Evolutionary conservation across 92 coral and sea anemone species (phyloP), one percentile per base, ranked within the genome.

Genomic region (Epizoanthus illoricatus): DNA sequence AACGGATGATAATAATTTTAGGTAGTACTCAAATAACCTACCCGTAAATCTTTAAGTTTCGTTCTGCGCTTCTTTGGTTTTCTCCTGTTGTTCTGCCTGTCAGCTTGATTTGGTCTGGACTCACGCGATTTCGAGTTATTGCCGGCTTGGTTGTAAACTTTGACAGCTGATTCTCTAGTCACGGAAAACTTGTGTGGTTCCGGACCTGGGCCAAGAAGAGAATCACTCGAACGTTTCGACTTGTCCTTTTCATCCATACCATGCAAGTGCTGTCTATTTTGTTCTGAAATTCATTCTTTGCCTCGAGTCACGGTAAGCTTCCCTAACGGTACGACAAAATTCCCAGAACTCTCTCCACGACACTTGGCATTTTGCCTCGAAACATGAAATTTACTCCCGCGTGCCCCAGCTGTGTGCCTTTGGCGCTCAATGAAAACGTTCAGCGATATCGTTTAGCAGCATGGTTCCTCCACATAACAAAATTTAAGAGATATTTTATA

Each of bases 211-310:
- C 59, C 82, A 20, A 42, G 13, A 62, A 3, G 28, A 5, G 56
- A 52, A 10, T 52, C 56, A 52, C 56, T 12, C 17, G 82, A 21
- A 10, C 18, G 28, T 70, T 63, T 78, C 28, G 58, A 20, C 28
- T 78, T 78, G 23, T 45, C 82, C 45, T 78, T 42, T 5, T 78
- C 82, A 45, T 43, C 66, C 82, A 78, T 78, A 15, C 18, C 59
- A 20, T 61, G 60, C 54, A 43, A 62, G 9, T 20, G 40, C 40
- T 61, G 24, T 42, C 9, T 13, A 36, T 11, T 42, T 42, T 63
- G 43, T 21, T 55, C 60, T 9, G 45, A 78, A 78, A 17, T 43
- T 24, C 82, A 78, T 78, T 78, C 58, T 78, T 18, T 60, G 41
- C 17, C 21, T 4, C 19, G 28, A 45, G 15, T 47, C 41, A 56